Percentiles rank a stretch among this genome's conserved stretches.
Conservation (phyloP, 2,113 vertebrate genomes). For the Tapirus terrestris region DNA sequence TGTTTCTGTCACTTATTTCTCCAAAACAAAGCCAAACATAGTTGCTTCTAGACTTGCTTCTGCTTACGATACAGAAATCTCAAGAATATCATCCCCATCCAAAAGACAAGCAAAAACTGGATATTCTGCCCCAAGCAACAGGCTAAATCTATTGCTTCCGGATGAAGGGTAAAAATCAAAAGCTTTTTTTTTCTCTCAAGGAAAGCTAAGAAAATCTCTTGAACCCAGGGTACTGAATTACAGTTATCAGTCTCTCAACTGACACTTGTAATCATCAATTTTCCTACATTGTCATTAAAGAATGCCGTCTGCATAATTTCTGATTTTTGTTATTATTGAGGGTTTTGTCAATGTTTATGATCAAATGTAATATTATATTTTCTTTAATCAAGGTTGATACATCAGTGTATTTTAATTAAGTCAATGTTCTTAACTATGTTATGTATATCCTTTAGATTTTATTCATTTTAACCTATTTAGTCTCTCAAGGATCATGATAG, state of each 20-base stretch:
- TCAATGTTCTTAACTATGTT: not conserved
- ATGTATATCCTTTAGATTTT: not conserved
- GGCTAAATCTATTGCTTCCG: not conserved
- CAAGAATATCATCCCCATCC: not conserved
- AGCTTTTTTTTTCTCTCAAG: not conserved
- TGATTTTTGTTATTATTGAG: not conserved
- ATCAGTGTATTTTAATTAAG: not conserved
- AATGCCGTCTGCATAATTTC: not conserved
- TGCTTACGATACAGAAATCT: not conserved
- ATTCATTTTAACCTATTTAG: not conserved
- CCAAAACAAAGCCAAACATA: not conserved
- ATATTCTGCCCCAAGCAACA: not conserved
- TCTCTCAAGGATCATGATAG: not conserved
- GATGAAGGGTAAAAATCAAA: not conserved
- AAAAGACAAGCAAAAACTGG: not conserved
- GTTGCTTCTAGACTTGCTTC: not conserved
- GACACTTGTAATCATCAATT: not conserved
- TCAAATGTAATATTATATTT: not conserved
- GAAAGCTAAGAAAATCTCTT: not conserved
- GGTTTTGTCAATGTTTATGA: not conserved
- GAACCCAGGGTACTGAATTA: not conserved
- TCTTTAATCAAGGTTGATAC: not conserved
- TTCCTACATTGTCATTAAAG: not conserved
- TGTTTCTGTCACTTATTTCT: not conserved
- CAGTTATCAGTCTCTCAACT: not conserved